A percentile compares a stretch with the other conserved stretches of the same genome.
Conservation (phyloP, 2,888 invertebrate genomes). For the Ecdyonurus torrentis region DNA sequence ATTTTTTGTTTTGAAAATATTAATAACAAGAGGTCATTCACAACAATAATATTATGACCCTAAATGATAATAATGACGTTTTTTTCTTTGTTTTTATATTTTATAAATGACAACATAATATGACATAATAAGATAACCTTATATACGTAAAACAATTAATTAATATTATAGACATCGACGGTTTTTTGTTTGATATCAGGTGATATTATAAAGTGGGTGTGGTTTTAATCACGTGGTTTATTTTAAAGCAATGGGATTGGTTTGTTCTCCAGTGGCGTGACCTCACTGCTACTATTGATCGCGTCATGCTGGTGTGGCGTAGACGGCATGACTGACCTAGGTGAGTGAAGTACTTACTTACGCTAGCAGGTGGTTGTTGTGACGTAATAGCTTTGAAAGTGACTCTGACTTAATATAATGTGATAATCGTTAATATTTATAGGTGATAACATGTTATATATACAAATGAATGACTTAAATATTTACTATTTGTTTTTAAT, state of each 20-base stretch:
- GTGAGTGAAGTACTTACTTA: too few species aligned
- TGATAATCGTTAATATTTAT: too few species aligned
- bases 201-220: neutral
- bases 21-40: too few species aligned
- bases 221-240: neutral
- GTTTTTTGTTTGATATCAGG: neutral
- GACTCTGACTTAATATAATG: neutral
- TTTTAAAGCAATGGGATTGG: neutral
- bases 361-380: neutral
- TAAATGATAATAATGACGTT: too few species aligned
- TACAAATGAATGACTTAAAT: too few species aligned
- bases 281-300: neutral
- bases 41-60: too few species aligned
- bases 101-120: too few species aligned
- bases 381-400: neutral
- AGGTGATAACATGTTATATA: too few species aligned
- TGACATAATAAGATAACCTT: too few species aligned
- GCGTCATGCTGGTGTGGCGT: neutral
- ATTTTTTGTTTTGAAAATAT: too few species aligned
- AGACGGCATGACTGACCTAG: neutral
- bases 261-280: neutral
- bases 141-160: neutral
- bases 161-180: neutral
- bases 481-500: too few species aligned
- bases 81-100: neutral